Evolutionary conservation across 37 sponge, comb jelly and placozoan species (phyloP), one percentile per base, ranked within the genome.

Genomic region (Chondrilla cf. caribensis): DNA sequence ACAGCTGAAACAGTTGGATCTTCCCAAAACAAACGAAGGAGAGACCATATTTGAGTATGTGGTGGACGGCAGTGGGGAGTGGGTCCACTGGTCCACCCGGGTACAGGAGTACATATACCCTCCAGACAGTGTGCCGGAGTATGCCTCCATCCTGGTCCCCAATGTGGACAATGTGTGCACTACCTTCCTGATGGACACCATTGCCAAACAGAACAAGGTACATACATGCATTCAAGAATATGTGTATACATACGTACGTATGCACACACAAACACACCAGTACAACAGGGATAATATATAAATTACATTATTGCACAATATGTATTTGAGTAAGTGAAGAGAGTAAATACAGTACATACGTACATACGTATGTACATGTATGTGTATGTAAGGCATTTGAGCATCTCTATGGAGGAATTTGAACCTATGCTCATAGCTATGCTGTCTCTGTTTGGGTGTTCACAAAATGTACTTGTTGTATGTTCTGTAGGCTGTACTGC

Each of bases 151-250:
- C 42, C 87, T 98, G 21, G 98, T 98, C 5, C 98, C 98, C 26
- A 98, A 98, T 59, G 98, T 98, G 37, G 98, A 98, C 80, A 98
- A 98, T 79, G 96, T 98, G 17, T 86, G 99, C 3, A 98, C 93
- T 15, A 91, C 95, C 58, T 98, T 91, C 86, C 86, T 98, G 29
- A 87, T 98, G 3, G 88, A 98, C 64, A 90, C 92, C 60, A 89
- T 98, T 31, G 90, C 96, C 59, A 95, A 95, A 58, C 99, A 95
- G 73, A 38, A 89, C 58, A 94, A 94, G 84, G 76, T 40, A 58
- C 58, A 68, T 21, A 68, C 2, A 2, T 3, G 33, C 70, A 17
- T 3, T 8, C 70, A 68, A 4, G 33, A 32, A 4, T 3, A 68
- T 19, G 33, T 14, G 33, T 28, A 4, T 14, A 28, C 70, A 68